These are phyloP conservation scores for Hippasteria phrygiana DNA, from an alignment of 53 echinoderm and acorn worm species.

Conservation along the genomic window DNA sequence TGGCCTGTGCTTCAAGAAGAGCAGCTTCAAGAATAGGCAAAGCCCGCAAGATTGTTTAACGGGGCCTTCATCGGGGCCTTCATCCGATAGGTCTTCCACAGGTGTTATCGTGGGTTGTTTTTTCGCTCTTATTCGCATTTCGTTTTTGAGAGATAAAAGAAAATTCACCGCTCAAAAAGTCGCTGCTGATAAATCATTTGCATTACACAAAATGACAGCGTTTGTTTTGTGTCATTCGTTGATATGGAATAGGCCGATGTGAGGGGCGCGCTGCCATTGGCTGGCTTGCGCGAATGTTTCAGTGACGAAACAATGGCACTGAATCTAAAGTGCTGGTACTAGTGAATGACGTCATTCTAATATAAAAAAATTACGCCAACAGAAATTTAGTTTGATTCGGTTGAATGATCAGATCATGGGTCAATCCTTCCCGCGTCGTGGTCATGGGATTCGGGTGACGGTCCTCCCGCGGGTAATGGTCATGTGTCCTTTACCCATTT, in stretches of 20 bases:
- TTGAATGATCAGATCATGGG: too few relatives aligned
- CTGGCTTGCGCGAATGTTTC: not conserved
- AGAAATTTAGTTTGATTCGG: too few relatives aligned
- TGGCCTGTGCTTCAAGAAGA: constrained; percentile 37
- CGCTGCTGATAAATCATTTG: not conserved
- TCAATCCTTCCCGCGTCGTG: too few relatives aligned
- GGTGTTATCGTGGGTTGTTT: constrained; percentile 28
- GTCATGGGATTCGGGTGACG: too few relatives aligned
- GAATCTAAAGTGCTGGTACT: too few relatives aligned
- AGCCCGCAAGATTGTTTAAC: constrained; percentile 26
- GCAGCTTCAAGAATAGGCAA: constrained; percentile 24
- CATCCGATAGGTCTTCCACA: constrained; percentile 17
- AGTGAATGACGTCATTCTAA: too few relatives aligned
- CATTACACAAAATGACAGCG: constrained; percentile 31
- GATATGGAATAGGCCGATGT: not conserved
- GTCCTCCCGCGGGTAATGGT: too few relatives aligned
- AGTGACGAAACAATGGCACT: constrained; percentile 26
- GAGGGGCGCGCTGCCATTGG: not conserved
- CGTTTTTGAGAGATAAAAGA: not conserved
- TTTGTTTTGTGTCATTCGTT: not conserved
- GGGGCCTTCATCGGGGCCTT: too few relatives aligned
- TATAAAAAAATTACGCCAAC: too few relatives aligned
- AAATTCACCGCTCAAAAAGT: too few relatives aligned
- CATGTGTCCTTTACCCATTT: too few relatives aligned
- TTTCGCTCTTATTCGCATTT: constrained; percentile 24